Conservation (phyloP, 2,888 invertebrate species). For the Drosophila acutilabella region DNA sequence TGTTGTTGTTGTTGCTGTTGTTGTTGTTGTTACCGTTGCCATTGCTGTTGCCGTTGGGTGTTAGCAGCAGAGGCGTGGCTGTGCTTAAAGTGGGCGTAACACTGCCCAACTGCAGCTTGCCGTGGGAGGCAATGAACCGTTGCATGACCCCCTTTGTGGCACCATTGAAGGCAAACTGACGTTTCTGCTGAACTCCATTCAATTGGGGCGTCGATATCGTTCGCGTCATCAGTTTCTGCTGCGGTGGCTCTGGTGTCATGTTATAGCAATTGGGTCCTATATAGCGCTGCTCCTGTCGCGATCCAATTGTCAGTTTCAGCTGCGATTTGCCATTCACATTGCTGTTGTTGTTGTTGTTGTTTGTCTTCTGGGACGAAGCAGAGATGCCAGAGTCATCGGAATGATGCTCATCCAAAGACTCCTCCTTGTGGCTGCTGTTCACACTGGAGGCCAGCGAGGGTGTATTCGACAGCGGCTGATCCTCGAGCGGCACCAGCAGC, state of each 20-base stretch:
- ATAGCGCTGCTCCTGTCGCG: slow-evolving; percentile 77
- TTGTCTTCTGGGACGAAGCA: slow-evolving; percentile 83
- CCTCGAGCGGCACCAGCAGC: slow-evolving; percentile 71
- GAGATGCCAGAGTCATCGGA: slow-evolving; percentile 85
- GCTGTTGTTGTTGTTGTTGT: slow-evolving; percentile 63
- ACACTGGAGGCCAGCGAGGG: slow-evolving; percentile 80
- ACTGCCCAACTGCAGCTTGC: slow-evolving; percentile 86
- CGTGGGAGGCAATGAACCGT: slow-evolving; percentile 92
- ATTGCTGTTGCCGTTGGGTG: slow-evolving; percentile 6
- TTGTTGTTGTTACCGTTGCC: not conserved
- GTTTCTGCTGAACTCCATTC: slow-evolving; percentile 65
- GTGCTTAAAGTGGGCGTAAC: slow-evolving; percentile 19
- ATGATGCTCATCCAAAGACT: slow-evolving; percentile 82
- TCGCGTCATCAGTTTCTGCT: slow-evolving; percentile 82
- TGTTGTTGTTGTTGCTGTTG: slow-evolving; percentile 5
- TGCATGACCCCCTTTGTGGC: slow-evolving; percentile 93
- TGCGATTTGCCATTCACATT: slow-evolving; percentile 33
- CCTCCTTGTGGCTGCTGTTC: slow-evolving; percentile 80
- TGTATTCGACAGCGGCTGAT: slow-evolving; percentile 70
- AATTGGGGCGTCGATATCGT: slow-evolving; percentile 83
- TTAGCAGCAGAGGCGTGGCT: slow-evolving; percentile 20
- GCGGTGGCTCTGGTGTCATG: slow-evolving; percentile 84
- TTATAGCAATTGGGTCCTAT: slow-evolving; percentile 83
- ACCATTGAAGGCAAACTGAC: slow-evolving; percentile 88
- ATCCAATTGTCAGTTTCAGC: slow-evolving; percentile 51